Percentiles rank a stretch among this genome's conserved stretches.
These are phyloP conservation scores for Taurulus bubalis DNA, from an alignment of 2,113 vertebrate species.

Conservation along the genomic window DNA sequence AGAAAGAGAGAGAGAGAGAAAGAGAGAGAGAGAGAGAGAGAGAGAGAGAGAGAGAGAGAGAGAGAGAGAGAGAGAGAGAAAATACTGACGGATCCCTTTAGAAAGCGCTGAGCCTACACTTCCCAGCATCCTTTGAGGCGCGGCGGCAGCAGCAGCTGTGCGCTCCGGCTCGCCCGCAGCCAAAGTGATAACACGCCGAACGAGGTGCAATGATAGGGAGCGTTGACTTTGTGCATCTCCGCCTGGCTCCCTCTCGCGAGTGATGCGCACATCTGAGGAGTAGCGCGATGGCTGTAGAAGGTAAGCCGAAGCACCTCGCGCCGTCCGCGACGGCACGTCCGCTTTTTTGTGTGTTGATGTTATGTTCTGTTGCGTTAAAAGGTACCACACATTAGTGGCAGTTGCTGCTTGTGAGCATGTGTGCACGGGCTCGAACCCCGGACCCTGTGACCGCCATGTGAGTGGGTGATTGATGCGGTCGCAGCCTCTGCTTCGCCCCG, in stretches of 20 bases:
- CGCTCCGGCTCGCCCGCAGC: constrained; percentile 73
- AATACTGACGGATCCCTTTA: neutral
- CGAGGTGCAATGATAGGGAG: constrained; percentile 61
- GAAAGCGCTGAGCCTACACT: constrained; percentile 71
- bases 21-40: too few species aligned
- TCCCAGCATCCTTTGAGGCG: constrained; percentile 76
- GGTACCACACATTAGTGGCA: neutral
- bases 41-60: too few species aligned
- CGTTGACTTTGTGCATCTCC: constrained; percentile 57
- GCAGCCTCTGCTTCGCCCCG: neutral
- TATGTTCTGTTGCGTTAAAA: neutral
- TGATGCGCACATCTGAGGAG: constrained; percentile 75
- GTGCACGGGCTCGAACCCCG: neutral
- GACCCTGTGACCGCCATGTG: constrained; percentile 27
- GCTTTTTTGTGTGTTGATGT: neutral
- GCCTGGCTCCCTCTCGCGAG: constrained; percentile 28
- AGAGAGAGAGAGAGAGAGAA: too few species aligned
- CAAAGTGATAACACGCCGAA: constrained; percentile 78
- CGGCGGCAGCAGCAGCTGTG: constrained; percentile 66
- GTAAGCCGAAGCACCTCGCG: constrained; percentile 66
- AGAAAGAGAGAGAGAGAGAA: too few species aligned
- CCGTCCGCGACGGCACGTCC: neutral
- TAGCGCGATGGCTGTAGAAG: constrained; percentile 84
- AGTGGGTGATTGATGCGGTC: constrained; percentile 67
- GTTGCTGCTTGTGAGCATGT: neutral